Percentiles rank a stretch among this genome's conserved stretches.
These are phyloP conservation scores for Hirundichthys speculiger DNA, from an alignment of 2,113 vertebrate species.

Conservation along the genomic window DNA sequence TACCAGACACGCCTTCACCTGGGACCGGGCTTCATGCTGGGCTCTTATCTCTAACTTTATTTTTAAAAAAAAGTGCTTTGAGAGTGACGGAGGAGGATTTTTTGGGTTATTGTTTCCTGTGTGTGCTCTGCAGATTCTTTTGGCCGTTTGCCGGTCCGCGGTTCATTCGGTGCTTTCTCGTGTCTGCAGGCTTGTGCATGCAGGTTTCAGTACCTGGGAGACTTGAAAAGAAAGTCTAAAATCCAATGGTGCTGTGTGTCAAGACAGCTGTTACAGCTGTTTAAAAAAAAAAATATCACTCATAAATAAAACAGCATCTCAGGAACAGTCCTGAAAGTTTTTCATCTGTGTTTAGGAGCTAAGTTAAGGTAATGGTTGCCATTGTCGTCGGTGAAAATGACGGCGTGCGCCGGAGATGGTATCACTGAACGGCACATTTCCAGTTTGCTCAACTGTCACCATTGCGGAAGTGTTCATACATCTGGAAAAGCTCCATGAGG, in stretches of 20 bases:
- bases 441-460: too few species aligned
- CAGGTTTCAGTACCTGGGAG: constrained; percentile 25
- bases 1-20: constrained; percentile 62
- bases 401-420: too few species aligned
- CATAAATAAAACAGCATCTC: too few species aligned
- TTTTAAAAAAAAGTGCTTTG: background rate
- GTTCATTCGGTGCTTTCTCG: constrained; percentile 27
- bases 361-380: too few species aligned
- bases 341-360: too few species aligned
- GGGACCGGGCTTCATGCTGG: background rate
- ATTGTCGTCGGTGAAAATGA: too few species aligned
- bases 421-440: too few species aligned
- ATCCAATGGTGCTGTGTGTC: background rate
- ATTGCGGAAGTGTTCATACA: too few species aligned
- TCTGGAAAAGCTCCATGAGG: too few species aligned
- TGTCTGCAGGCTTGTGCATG: constrained; percentile 4
- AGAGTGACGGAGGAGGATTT: constrained; percentile 20
- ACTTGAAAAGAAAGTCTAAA: constrained; percentile 18
- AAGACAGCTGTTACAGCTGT: background rate
- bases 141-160: constrained; percentile 11
- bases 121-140: constrained; percentile 34
- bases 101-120: constrained; percentile 14
- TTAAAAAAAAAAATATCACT: too few species aligned
- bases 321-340: too few species aligned
- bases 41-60: background rate